Evolutionary conservation across 2,113 vertebrate genomes (phyloP).

Genomic region (Naja naja): DNA sequence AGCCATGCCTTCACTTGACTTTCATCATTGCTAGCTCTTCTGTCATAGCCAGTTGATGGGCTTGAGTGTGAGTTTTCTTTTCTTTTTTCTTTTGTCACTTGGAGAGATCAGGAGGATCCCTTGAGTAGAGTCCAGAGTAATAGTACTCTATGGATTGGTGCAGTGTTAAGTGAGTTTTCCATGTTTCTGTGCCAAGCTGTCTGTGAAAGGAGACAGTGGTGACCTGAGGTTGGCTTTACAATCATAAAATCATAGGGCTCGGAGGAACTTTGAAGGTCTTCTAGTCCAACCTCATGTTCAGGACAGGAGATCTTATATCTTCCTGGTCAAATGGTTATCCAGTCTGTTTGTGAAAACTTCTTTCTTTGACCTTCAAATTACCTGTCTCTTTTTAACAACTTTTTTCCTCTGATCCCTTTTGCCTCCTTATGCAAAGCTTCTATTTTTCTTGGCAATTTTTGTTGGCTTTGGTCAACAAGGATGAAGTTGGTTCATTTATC

Average conservation of each 20-base stretch:
- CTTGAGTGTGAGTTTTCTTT: conserved; percentile 35
- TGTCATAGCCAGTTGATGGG: conserved; percentile 43
- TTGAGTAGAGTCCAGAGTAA: conserved; percentile 27
- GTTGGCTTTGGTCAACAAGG: conserved; percentile 70
- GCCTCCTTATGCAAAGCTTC: conserved; percentile 70
- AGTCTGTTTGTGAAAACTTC: background rate
- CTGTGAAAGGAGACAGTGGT: conserved; percentile 45
- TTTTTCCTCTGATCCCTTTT: conserved; percentile 36
- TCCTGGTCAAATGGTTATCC: background rate
- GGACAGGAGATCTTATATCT: background rate
- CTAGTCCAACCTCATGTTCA: background rate
- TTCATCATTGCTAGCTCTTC: conserved; percentile 43
- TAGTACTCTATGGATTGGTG: conserved; percentile 26
- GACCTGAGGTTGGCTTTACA: conserved; percentile 52
- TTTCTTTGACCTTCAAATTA: conserved; percentile 53
- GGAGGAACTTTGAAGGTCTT: background rate
- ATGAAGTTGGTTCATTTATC: conserved; percentile 75
- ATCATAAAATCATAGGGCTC: background rate
- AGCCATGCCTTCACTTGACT: background rate
- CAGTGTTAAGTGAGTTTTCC: conserved; percentile 50
- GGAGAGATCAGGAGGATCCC: conserved; percentile 43
- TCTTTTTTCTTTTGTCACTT: conserved; percentile 24
- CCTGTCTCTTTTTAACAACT: conserved; percentile 49
- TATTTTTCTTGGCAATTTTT: conserved; percentile 77
- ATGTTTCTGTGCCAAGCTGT: conserved; percentile 38